Evolutionary conservation across 2,797 vertebrate genomes (phyloP).

Genomic region (Anas flavirostris): DNA sequence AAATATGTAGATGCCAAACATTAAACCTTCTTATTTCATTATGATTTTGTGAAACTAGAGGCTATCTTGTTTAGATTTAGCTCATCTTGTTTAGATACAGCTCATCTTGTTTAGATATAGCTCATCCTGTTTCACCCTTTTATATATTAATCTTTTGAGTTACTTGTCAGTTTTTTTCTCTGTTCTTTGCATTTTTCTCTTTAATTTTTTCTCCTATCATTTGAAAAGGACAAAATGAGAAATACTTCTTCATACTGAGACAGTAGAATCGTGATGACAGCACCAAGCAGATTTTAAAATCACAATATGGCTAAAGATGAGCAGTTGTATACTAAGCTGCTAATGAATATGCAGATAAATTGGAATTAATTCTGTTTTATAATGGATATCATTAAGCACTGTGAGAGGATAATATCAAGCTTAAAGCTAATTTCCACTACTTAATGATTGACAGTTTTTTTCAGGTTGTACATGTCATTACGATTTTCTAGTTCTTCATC

Average conservation of each 20-base stretch:
- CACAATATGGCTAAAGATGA: not conserved
- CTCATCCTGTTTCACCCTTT: not conserved
- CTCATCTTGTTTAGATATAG: no score
- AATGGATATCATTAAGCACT: conserved; percentile 16
- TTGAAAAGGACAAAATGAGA: not conserved
- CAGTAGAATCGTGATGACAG: not conserved
- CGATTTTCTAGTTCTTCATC: not conserved
- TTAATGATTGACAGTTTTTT: conserved; percentile 4
- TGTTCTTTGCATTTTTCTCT: not conserved
- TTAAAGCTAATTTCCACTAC: conserved; percentile 24
- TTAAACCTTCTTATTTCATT: not conserved
- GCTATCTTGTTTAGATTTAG: not conserved
- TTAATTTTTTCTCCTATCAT: not conserved
- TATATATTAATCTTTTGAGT: not conserved
- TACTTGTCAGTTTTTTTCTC: not conserved
- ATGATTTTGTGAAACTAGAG: not conserved
- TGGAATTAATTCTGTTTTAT: conserved; percentile 29
- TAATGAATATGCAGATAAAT: conserved; percentile 38
- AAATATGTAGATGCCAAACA: not conserved
- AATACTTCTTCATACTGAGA: not conserved
- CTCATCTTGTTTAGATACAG: no score
- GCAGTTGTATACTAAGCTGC: not conserved
- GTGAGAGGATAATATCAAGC: not conserved
- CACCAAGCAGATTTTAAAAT: not conserved
- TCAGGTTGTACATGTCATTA: not conserved